Base-by-base conservation (phyloP, 2,797 vertebrate species). In the Lepus oiostolus region DNA sequence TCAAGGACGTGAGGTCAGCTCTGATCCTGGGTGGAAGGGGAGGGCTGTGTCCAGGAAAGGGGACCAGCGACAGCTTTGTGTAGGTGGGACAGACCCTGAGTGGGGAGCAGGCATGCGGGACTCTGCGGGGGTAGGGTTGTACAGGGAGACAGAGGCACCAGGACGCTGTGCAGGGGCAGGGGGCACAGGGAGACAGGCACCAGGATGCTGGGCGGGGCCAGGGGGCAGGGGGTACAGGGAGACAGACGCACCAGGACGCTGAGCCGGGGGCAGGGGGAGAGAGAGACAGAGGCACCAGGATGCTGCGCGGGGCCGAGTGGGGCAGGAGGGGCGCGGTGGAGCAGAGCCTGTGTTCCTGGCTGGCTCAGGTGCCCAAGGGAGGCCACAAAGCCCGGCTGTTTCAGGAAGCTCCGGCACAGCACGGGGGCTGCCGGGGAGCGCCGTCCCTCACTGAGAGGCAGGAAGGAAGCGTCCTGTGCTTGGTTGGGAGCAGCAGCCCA, bases 291-390 rank as follows among this genome's bases (percentile, higher is more conserved):
- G 42, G 42, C 42, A 21, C 4, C 10, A 13, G 16, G 50, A 2
- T 26, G 26, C 62, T 16, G 42, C 52, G 12, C 8, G 5, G 30
- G 50, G 38, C 4, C 14, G 35, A 58, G 3, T 2, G 2, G 38
- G 35, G 26, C 11, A 0, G 0, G 4, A 5, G 30, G 47, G 52
- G 30, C 21, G 7, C 4, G 12, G 12, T 10, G 0, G 1, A 50
- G 47, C n/a, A 9, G 13, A 12, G 7, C 26, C 3, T 0, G 0
- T 24, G 7, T n/a, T 21, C 80, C 14, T 1, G 38, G 80, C 14
- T 30, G 26, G 16, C 32, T 28, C 58, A 12, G 0, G 5, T n/a
- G 0, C 16, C 26, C 42, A 67, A 2, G 24, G 22, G 32, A 88
- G 42, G 60, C 60, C 3, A 1, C 0, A 10, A 14, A 35, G 5